Evolutionary conservation across 2,888 invertebrate species (phyloP), one percentile per base, ranked within the genome.

Genomic region (Lumbricus terrestris): DNA sequence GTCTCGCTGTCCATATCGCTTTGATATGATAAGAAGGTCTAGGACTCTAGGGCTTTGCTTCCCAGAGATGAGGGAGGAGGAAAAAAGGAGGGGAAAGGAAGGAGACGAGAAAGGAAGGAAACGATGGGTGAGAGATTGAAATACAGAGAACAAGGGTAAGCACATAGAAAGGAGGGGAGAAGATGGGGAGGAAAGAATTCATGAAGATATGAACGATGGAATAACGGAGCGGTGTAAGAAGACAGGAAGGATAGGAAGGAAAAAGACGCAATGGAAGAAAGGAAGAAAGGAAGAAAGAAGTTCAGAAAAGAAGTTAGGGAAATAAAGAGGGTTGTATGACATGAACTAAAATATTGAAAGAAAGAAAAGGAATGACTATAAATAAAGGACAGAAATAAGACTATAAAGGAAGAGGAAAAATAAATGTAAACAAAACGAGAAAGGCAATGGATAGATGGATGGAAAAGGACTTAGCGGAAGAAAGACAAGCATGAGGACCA

Each of bases 21-120:
- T 69, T n/a, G 69, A 69, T 69, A n/a, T 69, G 69, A 69, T 69
- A 69, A 69, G 69, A n/a, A 69, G 69, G 69, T 69, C 69, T 69
- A 69, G 69, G 69, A n/a, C 29, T 69, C 69, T 69, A 69, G 69
- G 69, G 69, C 29, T 69, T 69, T 69, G 47, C 69, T 69, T 69
- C 69, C 69, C 69, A n/a, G 69, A n/a, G 47, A 47, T 3, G 47
- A 23, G 23, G 23, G 13, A 23, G 47, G 13, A 47, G 47, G 47
- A 47, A 8, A 8, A 11, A 47, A 15, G 69, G 11, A 69, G 13
- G 69, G 11, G 13, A 29, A 29, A 54, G 13, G 23, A 11, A 54
- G 5, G 54, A 29, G 29, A 23, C 5, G 11, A 54, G 23, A 29
- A 13, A 23, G 23, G 23, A 29, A 23, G 3, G 29, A 54, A 54